A percentile compares a stretch with the other conserved stretches of the same genome.
Conservation (phyloP, 2,797 vertebrate genomes). For the Anabas testudineus region DNA sequence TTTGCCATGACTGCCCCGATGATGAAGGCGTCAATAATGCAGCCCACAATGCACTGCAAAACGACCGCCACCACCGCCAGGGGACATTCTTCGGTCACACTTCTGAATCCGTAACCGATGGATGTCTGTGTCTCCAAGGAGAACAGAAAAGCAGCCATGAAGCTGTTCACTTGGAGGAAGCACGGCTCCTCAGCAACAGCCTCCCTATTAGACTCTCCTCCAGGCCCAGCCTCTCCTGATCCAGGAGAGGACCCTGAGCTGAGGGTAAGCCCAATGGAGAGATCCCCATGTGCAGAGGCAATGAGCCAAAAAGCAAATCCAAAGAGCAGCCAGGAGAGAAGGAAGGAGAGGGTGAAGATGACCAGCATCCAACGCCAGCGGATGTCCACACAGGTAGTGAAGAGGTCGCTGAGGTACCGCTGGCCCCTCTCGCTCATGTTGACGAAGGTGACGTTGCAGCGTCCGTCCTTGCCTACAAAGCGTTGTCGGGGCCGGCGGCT, state of each 20-base stretch:
- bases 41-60: conserved; percentile 95
- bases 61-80: conserved; percentile 92
- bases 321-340: conserved; percentile 95
- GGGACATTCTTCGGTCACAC: conserved; percentile 94
- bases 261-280: conserved; percentile 74
- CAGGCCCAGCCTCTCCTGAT: conserved; percentile 61
- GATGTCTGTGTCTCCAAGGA: conserved; percentile 92
- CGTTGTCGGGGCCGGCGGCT: conserved; percentile 81
- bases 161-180: conserved; percentile 92
- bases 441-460: conserved; percentile 90
- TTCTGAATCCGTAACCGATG: conserved; percentile 93
- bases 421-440: conserved; percentile 93
- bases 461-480: conserved; percentile 89
- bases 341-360: conserved; percentile 93
- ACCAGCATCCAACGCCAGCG: conserved; percentile 97
- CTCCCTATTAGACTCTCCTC: conserved; percentile 67
- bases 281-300: conserved; percentile 86
- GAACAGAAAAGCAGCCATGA: conserved; percentile 94
- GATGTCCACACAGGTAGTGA: conserved; percentile 95
- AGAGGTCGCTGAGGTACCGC: conserved; percentile 93
- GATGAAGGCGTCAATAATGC: conserved; percentile 95
- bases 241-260: conserved; percentile 65
- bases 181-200: conserved; percentile 81
- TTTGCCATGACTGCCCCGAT: conserved; percentile 95
- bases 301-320: conserved; percentile 95